A percentile compares a stretch with the other conserved stretches of the same genome.
Conservation (phyloP, 2,113 vertebrate genomes). For the Hypocryptadius cinnamomeus region DNA sequence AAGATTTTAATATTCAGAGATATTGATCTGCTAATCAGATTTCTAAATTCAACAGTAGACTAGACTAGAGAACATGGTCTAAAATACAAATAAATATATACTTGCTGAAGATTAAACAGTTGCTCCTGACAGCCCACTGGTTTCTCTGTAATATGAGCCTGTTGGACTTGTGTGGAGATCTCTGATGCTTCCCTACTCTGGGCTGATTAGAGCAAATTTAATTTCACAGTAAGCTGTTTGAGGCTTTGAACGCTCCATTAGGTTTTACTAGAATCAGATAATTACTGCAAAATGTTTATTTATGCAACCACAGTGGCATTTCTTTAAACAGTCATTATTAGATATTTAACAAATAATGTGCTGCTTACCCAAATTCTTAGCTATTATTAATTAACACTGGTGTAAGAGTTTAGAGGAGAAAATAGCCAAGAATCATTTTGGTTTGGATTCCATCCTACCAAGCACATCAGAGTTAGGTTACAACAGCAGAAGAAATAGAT, state of each 20-base stretch:
- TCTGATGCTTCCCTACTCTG: background rate
- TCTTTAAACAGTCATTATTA: background rate
- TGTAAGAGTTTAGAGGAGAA: background rate
- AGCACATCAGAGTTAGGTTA: background rate
- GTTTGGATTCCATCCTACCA: background rate
- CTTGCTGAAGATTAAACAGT: background rate
- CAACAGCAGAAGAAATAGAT: background rate
- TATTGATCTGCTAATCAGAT: background rate
- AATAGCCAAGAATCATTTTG: background rate
- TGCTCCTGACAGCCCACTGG: background rate
- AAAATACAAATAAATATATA: background rate
- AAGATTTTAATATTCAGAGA: background rate
- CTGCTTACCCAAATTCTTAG: background rate
- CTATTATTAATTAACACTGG: background rate
- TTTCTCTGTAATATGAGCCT: background rate
- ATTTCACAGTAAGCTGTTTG: constrained; percentile 10
- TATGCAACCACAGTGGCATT: background rate
- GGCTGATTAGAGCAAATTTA: background rate
- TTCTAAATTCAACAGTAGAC: background rate
- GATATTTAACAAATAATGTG: background rate
- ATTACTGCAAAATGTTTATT: constrained; percentile 24
- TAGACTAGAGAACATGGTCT: background rate
- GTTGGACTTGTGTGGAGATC: background rate
- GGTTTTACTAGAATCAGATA: constrained; percentile 30
- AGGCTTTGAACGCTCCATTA: constrained; percentile 2